Conservation (phyloP, 2,113 vertebrate species). For the Chascanopsetta lugubris region DNA sequence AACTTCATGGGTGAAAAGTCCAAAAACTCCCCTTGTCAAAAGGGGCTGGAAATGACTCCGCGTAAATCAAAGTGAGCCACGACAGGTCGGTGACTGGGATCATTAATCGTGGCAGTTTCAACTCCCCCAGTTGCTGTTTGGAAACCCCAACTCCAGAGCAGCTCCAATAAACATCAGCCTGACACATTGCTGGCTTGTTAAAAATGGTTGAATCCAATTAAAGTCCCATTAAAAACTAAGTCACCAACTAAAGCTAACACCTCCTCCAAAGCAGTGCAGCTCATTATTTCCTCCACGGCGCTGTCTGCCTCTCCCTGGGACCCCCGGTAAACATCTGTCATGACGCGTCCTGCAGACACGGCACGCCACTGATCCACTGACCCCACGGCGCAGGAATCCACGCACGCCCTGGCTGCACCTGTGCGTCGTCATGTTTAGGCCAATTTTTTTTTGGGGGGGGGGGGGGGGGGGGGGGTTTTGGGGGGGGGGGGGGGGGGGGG, state of each 20-base stretch:
- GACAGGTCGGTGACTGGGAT: conserved; percentile 30
- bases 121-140: conserved; percentile 32
- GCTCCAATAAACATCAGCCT: conserved; percentile 32
- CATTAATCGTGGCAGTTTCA: conserved; percentile 32
- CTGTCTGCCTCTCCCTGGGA: conserved; percentile 65
- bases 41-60: conserved; percentile 4
- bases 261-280: conserved; percentile 49
- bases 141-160: conserved; percentile 23
- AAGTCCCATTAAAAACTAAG: conserved; percentile 54
- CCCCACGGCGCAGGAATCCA: conserved; percentile 67
- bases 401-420: conserved; percentile 55
- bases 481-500: too few relatives aligned
- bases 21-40: conserved; percentile 3
- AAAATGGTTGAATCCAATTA: conserved; percentile 62
- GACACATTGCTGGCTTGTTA: conserved; percentile 40
- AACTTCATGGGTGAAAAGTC: conserved; percentile 18
- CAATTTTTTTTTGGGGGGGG: too few relatives aligned
- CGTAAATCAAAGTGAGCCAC: conserved; percentile 30
- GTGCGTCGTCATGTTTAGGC: conserved; percentile 46
- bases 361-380: conserved; percentile 70
- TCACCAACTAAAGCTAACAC: conserved; percentile 54
- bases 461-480: too few relatives aligned
- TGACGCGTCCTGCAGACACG: conserved; percentile 63
- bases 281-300: conserved; percentile 64
- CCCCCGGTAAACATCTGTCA: conserved; percentile 75